These are phyloP conservation scores for Limanda limanda DNA, from an alignment of 2,113 vertebrate genomes.

Conservation along the genomic window DNA sequence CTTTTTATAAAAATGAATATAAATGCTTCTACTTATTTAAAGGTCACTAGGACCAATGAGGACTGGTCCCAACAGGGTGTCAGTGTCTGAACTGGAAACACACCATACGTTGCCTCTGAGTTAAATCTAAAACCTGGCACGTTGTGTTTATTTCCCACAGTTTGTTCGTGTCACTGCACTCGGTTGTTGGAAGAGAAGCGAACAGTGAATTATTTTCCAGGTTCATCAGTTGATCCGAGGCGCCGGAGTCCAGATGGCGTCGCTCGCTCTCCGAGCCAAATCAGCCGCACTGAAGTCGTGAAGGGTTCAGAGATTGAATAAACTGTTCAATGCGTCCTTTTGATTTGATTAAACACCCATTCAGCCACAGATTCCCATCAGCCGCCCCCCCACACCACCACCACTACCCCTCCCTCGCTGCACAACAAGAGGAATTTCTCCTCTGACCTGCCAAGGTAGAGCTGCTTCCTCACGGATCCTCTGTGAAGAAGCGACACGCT, in stretches of 20 bases:
- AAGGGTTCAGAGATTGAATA: constrained; percentile 11
- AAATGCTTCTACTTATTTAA: too few relatives aligned
- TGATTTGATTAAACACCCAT: constrained; percentile 20
- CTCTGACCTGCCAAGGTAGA: constrained; percentile 26
- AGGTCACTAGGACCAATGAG: too few relatives aligned
- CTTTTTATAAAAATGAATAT: too few relatives aligned
- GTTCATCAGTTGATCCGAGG: neutral
- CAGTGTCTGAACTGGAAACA: too few relatives aligned
- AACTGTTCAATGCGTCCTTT: neutral
- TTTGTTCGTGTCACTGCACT: neutral
- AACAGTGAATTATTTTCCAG: neutral
- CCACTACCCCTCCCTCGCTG: neutral
- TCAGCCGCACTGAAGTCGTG: neutral
- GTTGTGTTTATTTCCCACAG: neutral
- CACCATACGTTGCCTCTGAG: too few relatives aligned
- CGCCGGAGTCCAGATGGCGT: constrained; percentile 1
- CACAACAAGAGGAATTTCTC: neutral
- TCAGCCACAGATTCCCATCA: constrained; percentile 11
- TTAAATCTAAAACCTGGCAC: too few relatives aligned
- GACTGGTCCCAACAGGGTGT: too few relatives aligned
- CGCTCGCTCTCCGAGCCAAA: constrained; percentile 1
- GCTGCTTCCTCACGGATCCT: neutral
- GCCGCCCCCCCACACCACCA: neutral
- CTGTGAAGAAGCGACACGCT: neutral
- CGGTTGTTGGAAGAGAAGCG: neutral